Evolutionary conservation across 2,113 vertebrate species (phyloP).

Genomic region (Perca schrenkii): DNA sequence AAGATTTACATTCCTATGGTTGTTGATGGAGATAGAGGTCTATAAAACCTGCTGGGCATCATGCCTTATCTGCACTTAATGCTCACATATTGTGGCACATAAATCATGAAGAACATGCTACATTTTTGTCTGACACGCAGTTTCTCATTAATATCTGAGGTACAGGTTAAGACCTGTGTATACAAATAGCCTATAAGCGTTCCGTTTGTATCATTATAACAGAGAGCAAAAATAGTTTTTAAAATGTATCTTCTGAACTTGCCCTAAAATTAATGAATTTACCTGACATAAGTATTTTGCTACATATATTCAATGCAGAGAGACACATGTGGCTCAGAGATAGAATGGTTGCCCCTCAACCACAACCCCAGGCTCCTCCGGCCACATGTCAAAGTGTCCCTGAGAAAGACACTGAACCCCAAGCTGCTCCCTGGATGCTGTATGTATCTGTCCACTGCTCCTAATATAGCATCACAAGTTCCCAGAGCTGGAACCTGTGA

Average conservation of each 20-base stretch:
- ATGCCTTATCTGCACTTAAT: neutral
- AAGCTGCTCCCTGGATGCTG: no score
- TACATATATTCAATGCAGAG: neutral
- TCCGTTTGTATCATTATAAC: neutral
- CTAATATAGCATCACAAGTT: neutral
- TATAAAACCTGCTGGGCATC: constrained; percentile 16
- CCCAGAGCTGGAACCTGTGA: neutral
- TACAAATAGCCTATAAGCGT: neutral
- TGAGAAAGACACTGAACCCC: no score
- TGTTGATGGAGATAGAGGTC: constrained; percentile 51
- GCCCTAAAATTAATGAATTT: neutral
- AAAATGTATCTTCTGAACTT: neutral
- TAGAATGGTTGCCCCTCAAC: no score
- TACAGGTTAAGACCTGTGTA: neutral
- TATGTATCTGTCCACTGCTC: no score
- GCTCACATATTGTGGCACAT: neutral
- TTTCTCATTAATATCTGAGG: neutral
- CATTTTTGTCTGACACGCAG: neutral
- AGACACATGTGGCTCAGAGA: neutral
- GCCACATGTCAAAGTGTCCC: no score
- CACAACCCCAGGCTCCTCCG: no score
- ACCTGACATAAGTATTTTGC: neutral
- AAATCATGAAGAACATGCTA: neutral
- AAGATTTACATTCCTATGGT: constrained; percentile 73
- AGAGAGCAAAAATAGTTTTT: neutral